Evolutionary conservation across 2,797 vertebrate species (phyloP).

Genomic region (Oceanodroma leucorhoa): DNA sequence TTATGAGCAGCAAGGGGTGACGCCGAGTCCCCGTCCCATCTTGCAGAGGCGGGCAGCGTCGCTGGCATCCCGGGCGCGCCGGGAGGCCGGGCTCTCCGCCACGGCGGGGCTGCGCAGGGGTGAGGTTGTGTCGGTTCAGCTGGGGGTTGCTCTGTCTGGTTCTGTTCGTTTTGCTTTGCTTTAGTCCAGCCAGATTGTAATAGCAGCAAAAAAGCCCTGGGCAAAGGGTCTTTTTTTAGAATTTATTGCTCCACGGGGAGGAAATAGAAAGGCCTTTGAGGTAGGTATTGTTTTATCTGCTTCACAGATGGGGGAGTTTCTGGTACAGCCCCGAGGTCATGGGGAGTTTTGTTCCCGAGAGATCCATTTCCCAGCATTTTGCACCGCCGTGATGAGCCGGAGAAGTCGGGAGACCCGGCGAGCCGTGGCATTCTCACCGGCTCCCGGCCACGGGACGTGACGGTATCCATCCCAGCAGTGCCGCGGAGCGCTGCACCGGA

Average conservation of each 20-base stretch:
- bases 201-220: neutral
- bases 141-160: neutral
- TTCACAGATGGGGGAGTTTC: constrained; percentile 13
- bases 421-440: neutral
- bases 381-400: neutral
- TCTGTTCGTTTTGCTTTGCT: neutral
- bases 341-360: neutral
- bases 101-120: rapidly evolving
- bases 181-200: neutral
- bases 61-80: neutral
- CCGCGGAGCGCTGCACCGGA: rapidly evolving
- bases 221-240: constrained; percentile 2
- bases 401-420: rapidly evolving
- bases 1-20: neutral
- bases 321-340: neutral
- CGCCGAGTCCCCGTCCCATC: neutral
- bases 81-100: neutral
- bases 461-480: rapidly evolving
- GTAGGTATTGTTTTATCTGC: constrained; percentile 39
- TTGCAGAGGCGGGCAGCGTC: rapidly evolving
- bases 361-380: neutral
- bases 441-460: rapidly evolving
- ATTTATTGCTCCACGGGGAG: neutral
- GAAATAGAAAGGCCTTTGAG: constrained; percentile 37
- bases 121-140: neutral